Evolutionary conservation across 2,888 invertebrate species (phyloP), one percentile per base, ranked within the genome.

Genomic region (Dicyrtomina minuta): DNA sequence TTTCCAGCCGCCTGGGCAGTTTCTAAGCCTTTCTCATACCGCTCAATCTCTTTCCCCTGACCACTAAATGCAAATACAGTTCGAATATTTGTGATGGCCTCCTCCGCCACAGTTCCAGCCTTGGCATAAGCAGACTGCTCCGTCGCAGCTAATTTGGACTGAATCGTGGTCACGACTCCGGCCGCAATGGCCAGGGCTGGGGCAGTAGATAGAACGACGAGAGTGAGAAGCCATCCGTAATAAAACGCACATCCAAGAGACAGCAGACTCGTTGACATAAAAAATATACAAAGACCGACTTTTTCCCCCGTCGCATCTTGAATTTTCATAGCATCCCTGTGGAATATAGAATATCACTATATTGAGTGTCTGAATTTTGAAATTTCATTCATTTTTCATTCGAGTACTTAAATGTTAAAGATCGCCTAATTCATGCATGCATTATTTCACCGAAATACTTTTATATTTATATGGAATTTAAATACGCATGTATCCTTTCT

Each of bases 251-350:
- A 84, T 2, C 87, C 83, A n/a, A 92, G 80, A 0, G 88, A 88
- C 20, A 88, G 86, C 12, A 90, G 68, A 79, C 90, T 90, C 0
- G 88, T 85, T 0, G 88, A 83, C 75, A 90, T 84, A 80, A 88
- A 90, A 81, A 88, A 89, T 6, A 89, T 80, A 78, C 91, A 90
- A 73, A 89, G 88, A 0, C 88, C 87, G 41, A 91, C 84, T 80
- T 93, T 93, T 80, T 93, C 93, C 0, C 91, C 92, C 49, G 92
- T 86, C 12, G 92, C 93, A 75, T 91, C 91, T 82, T 92, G 91
- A 74, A 92, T 83, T 82, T 90, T 90, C n/a, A 74, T 43, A 1
- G 73, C 66, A 70, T 77, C 77, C 59, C 77, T 77, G 43, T 10
- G 69, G 15, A 58, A 33, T 15, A 53, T 8, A 20, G 2, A 20